Percentiles rank a stretch among this genome's conserved stretches.
phyloP scores from a whole-genome alignment of 1,140 invertebrate species.

The Temnothorax nylanderi region DNA sequence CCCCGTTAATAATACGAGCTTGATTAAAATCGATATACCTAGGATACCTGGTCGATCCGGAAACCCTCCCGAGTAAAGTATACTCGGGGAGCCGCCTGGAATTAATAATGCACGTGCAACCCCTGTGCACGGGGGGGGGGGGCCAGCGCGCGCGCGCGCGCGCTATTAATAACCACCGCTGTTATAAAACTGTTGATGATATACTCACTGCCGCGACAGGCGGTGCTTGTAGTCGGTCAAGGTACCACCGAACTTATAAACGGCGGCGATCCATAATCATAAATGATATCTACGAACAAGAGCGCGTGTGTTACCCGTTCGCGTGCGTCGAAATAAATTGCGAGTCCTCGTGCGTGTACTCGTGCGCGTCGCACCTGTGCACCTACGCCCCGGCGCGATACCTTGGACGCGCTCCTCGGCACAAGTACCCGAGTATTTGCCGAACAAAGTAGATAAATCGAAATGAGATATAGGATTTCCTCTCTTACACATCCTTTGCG shows the following conservation, averaged over 20 bases:
- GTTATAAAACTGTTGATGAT: slow-evolving; percentile 71
- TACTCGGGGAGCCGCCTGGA: slow-evolving; percentile 16
- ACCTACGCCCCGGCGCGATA: slow-evolving; percentile 65
- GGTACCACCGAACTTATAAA: slow-evolving; percentile 72
- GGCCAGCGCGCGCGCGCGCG: too few species aligned
- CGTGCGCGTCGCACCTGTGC: slow-evolving; percentile 63
- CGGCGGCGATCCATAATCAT: slow-evolving; percentile 66
- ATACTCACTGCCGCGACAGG: slow-evolving; percentile 71
- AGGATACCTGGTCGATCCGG: slow-evolving; percentile 18
- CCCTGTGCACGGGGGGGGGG: neutral
- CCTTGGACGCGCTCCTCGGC: slow-evolving; percentile 17
- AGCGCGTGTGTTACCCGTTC: slow-evolving; percentile 29
- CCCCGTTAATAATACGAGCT: slow-evolving; percentile 21
- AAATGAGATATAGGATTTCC: slow-evolving; percentile 30
- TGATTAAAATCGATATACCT: slow-evolving; percentile 41
- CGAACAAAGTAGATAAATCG: slow-evolving; percentile 70
- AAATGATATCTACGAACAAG: slow-evolving; percentile 69
- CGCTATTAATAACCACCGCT: slow-evolving; percentile 65
- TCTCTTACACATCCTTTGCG: neutral
- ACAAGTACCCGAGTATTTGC: slow-evolving; percentile 23
- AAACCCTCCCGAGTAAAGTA: neutral
- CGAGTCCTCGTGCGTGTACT: slow-evolving; percentile 13
- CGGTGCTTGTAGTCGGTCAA: slow-evolving; percentile 72
- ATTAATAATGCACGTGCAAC: slow-evolving; percentile 60
- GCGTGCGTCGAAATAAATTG: slow-evolving; percentile 70